Conservation (phyloP, 2,113 vertebrate species). For the Sinosuthora webbiana region DNA sequence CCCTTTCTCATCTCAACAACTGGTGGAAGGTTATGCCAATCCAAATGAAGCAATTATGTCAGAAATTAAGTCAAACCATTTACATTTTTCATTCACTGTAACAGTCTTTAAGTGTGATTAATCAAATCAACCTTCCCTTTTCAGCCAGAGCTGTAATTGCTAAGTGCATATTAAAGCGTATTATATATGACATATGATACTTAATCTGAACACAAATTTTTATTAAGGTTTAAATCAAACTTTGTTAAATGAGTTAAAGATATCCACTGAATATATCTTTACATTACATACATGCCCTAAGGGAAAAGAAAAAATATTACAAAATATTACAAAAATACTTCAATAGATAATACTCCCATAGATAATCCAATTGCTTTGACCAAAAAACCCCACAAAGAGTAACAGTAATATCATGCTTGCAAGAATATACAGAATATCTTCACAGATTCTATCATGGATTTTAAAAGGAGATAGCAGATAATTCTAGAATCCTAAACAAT, state of each 20-base stretch:
- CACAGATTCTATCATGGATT: background rate
- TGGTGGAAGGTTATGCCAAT: slow-evolving; percentile 46
- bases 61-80: slow-evolving; percentile 66
- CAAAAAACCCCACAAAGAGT: background rate
- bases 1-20: slow-evolving; percentile 38
- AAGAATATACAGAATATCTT: background rate
- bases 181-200: slow-evolving; percentile 53
- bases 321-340: slow-evolving; percentile 5
- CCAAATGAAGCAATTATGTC: slow-evolving; percentile 68
- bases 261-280: slow-evolving; percentile 12
- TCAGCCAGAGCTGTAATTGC: slow-evolving; percentile 68
- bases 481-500: background rate
- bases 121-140: slow-evolving; percentile 73
- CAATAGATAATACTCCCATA: no score
- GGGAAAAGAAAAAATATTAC: background rate
- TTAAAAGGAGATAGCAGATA: background rate
- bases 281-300: background rate
- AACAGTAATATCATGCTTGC: background rate
- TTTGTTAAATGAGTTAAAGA: slow-evolving; percentile 53
- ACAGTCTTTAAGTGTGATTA: slow-evolving; percentile 73
- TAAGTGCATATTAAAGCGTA: slow-evolving; percentile 70
- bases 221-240: slow-evolving; percentile 54
- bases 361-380: background rate
- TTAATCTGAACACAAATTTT: slow-evolving; percentile 52
- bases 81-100: slow-evolving; percentile 38